Evolutionary conservation across 2,797 vertebrate species (phyloP).

Genomic region (Sternotherus odoratus): DNA sequence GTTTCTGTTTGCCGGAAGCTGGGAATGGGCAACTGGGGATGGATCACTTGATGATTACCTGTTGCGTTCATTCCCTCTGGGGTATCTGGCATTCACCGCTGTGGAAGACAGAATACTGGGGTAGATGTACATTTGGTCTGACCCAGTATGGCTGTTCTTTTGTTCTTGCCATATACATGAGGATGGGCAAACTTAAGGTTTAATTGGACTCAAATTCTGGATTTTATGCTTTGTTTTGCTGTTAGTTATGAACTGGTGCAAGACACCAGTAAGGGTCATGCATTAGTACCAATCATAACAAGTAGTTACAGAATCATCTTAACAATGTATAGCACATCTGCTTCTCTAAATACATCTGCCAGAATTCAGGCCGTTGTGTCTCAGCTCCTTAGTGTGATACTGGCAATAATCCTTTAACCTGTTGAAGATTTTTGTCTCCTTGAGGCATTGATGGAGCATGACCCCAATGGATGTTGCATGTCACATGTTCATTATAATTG

Average conservation of each 20-base stretch:
- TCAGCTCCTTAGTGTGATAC: background rate
- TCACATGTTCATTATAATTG: background rate
- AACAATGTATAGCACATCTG: background rate
- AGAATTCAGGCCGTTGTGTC: background rate
- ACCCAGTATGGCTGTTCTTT: too few relatives aligned
- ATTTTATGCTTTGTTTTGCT: background rate
- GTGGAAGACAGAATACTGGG: too few relatives aligned
- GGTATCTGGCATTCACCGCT: too few relatives aligned
- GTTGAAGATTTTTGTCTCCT: background rate
- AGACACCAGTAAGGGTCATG: background rate
- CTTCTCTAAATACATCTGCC: background rate
- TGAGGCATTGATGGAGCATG: rapidly evolving
- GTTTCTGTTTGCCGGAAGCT: too few relatives aligned
- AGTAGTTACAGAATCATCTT: background rate
- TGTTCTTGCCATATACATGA: background rate
- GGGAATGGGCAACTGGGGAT: too few relatives aligned
- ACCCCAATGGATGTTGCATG: background rate
- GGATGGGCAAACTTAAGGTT: background rate
- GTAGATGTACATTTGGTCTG: too few relatives aligned
- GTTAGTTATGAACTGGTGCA: background rate
- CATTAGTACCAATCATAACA: too few relatives aligned
- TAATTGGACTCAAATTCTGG: background rate
- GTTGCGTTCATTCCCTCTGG: too few relatives aligned
- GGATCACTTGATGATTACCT: too few relatives aligned
- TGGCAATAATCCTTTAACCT: background rate